Evolutionary conservation across 2,113 vertebrate genomes (phyloP).

Genomic region (Ploceus nigricollis): DNA sequence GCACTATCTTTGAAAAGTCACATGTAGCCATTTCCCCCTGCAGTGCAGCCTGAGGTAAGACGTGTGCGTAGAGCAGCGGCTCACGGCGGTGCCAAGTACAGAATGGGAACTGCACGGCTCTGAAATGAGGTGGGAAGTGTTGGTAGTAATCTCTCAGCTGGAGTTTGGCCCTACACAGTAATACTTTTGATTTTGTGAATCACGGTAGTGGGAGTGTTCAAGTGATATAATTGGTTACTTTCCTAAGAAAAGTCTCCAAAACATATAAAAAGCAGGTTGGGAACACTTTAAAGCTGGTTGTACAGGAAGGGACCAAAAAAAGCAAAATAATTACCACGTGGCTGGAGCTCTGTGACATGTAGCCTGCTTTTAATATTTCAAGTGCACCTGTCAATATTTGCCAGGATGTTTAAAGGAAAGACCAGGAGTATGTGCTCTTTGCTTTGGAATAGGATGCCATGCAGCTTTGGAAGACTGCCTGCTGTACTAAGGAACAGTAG

Average conservation of each 20-base stretch:
- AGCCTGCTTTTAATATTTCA: not conserved
- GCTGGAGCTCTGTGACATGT: not conserved
- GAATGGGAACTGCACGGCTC: not conserved
- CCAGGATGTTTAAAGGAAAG: not conserved
- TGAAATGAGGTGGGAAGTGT: not conserved
- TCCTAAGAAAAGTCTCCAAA: not conserved
- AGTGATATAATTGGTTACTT: not conserved
- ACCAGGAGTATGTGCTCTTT: not conserved
- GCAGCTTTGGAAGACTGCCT: not conserved
- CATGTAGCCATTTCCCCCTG: not conserved
- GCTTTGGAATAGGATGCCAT: not conserved
- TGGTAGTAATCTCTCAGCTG: not conserved
- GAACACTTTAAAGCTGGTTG: not conserved
- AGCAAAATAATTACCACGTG: not conserved
- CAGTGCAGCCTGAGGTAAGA: not conserved
- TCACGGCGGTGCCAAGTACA: accelerated
- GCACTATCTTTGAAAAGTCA: not conserved
- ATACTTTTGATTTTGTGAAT: not conserved
- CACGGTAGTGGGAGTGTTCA: not conserved
- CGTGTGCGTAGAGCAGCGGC: accelerated
- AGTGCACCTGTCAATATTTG: not conserved
- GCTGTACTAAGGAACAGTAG: not conserved
- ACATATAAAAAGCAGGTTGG: not conserved
- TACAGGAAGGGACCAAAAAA: not conserved
- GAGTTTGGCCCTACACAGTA: not conserved